Percentiles rank a stretch among this genome's conserved stretches.
phyloP scores from a whole-genome alignment of 2,888 invertebrate species.

The Schrankia costaestrigalis region DNA sequence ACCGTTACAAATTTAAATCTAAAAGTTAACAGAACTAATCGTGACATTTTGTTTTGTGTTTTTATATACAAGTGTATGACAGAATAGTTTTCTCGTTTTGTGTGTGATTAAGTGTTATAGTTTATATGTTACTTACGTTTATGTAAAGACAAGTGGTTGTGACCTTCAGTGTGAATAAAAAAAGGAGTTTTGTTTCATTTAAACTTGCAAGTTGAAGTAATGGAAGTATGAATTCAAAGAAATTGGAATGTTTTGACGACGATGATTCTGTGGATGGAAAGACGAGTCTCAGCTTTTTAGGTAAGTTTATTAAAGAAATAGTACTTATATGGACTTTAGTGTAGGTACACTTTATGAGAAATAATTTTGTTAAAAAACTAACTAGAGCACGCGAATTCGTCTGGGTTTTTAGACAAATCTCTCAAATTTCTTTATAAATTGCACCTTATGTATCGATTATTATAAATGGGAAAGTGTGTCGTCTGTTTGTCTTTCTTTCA shows the following conservation, averaged over 20 bases:
- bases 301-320: too few species aligned
- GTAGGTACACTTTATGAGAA: too few species aligned
- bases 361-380: too few species aligned
- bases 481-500: too few species aligned
- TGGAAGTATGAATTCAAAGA: constrained; percentile 75
- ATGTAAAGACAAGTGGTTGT: constrained; percentile 68
- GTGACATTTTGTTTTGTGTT: constrained; percentile 39
- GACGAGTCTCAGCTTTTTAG: constrained; percentile 76
- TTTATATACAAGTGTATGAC: constrained; percentile 5
- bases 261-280: constrained; percentile 72
- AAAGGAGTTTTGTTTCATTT: constrained; percentile 46
- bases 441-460: too few species aligned
- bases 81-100: constrained; percentile 21
- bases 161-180: constrained; percentile 58
- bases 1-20: constrained; percentile 59
- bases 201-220: constrained; percentile 48
- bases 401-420: too few species aligned
- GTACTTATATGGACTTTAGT: too few species aligned
- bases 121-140: constrained; percentile 37
- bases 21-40: constrained; percentile 38
- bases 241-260: constrained; percentile 71
- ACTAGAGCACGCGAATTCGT: too few species aligned
- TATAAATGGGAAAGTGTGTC: too few species aligned
- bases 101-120: constrained; percentile 29
- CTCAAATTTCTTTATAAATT: too few species aligned